Evolutionary conservation across 2,888 invertebrate species (phyloP).

Genomic region (Volucella inanis): DNA sequence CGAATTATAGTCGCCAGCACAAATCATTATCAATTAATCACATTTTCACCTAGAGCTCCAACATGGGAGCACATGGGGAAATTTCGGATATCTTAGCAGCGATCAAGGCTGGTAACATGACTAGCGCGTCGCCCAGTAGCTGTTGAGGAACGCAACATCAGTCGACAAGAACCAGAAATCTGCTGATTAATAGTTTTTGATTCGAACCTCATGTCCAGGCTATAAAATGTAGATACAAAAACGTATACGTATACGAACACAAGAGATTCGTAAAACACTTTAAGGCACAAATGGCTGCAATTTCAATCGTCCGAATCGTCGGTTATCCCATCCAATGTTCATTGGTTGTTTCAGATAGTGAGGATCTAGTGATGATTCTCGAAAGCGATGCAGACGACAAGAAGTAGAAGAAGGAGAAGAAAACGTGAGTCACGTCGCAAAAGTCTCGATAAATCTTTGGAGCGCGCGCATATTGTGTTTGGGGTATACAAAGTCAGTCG

Average conservation of each 20-base stretch:
- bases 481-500: constrained; percentile 46
- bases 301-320: constrained; percentile 42
- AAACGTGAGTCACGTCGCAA: constrained; percentile 69
- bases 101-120: constrained; percentile 51
- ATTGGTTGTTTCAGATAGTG: neutral
- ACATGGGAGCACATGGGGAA: constrained; percentile 20
- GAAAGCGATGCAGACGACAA: constrained; percentile 20
- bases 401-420: constrained; percentile 20
- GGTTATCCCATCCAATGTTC: neutral
- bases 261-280: constrained; percentile 67
- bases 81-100: constrained; percentile 34
- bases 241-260: neutral
- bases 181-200: constrained; percentile 73
- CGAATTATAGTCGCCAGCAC: constrained; percentile 51
- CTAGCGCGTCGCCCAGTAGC: constrained; percentile 69
- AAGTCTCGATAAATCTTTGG: constrained; percentile 67
- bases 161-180: constrained; percentile 53
- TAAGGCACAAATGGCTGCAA: constrained; percentile 68
- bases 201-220: constrained; percentile 51
- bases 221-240: constrained; percentile 17
- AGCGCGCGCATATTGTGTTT: constrained; percentile 32
- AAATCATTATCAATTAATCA: constrained; percentile 74
- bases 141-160: constrained; percentile 56
- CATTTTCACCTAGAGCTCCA: constrained; percentile 70
- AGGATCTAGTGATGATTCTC: constrained; percentile 37